These are phyloP conservation scores for Podabrus alpinus DNA, from an alignment of 2,888 invertebrate genomes.

Conservation along the genomic window DNA sequence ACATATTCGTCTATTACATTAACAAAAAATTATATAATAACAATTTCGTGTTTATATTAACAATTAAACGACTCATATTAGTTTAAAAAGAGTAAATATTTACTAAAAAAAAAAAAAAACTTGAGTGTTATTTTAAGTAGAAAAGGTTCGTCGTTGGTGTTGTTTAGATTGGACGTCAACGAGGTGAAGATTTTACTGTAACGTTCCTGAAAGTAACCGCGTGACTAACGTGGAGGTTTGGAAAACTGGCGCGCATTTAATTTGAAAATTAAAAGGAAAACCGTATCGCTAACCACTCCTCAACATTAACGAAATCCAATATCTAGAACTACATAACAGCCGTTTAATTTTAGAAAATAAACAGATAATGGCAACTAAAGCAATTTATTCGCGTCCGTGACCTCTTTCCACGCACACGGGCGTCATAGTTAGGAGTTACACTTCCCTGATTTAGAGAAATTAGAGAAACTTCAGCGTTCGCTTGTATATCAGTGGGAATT, in stretches of 20 bases:
- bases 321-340: not conserved
- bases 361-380: not conserved
- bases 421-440: slow-evolving; percentile 4
- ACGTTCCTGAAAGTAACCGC: not conserved
- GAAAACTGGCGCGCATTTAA: not conserved
- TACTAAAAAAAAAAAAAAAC: not conserved
- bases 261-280: no score
- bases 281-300: not conserved
- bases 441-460: not conserved
- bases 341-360: not conserved
- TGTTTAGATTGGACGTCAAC: not conserved
- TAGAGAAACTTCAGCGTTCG: not conserved
- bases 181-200: not conserved
- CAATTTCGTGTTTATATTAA: not conserved
- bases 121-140: not conserved
- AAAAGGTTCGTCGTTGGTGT: not conserved
- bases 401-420: slow-evolving; percentile 5
- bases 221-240: not conserved
- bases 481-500: not conserved
- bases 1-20: not conserved
- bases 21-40: not conserved
- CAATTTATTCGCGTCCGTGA: slow-evolving; percentile 8
- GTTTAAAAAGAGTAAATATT: not conserved
- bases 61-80: not conserved
- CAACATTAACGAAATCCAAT: not conserved